Evolutionary conservation across 2,113 vertebrate species (phyloP), one percentile per base, ranked within the genome.

Genomic region (Phycodurus eques): DNA sequence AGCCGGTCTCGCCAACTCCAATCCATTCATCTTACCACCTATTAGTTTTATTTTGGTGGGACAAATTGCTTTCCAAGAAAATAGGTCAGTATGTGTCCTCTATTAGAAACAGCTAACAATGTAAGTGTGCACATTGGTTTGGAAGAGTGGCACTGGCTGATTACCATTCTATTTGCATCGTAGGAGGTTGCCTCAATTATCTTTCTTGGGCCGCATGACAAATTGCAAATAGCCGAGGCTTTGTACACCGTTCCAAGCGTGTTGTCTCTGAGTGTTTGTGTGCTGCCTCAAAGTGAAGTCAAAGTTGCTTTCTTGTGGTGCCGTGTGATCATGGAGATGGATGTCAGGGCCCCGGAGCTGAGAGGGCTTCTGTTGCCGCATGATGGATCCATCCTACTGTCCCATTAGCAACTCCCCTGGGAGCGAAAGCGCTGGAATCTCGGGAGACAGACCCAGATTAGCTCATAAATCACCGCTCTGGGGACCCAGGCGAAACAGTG

Each of bases 401-500:
- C 92, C 95, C 88, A 94, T 96, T 95, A 94, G 92, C 83, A 47
- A 80, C 68, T 83, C 94, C 83, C 93, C 89, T 79, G 94, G 93
- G 92, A 91, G 68, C 76, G 84, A 85, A 87, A 89, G 86, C 86
- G 88, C 87, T 89, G 83, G 86, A 87, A 86, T 92, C 90, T 78
- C 88, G 86, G 92, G 89, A 82, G 91, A 93, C 93, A 84, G 91
- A 83, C 89, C 86, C 92, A 94, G 94, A 97, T 97, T 93, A 94
- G 92, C 93, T 96, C 92, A 94, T 95, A 94, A 94, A 97, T 96
- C 95, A 95, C 77, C 73, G 85, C 88, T 88, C 91, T 0, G n/a
- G 88, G 88, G 92, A 89, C 82, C 64, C 79, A 79, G 46, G 74
- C 88, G 87, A 90, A 80, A 88, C 47, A 87, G 90, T 92, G 92